These are phyloP conservation scores for Xenotilapia leptura DNA, from an alignment of 2,113 vertebrate species.

Conservation along the genomic window DNA sequence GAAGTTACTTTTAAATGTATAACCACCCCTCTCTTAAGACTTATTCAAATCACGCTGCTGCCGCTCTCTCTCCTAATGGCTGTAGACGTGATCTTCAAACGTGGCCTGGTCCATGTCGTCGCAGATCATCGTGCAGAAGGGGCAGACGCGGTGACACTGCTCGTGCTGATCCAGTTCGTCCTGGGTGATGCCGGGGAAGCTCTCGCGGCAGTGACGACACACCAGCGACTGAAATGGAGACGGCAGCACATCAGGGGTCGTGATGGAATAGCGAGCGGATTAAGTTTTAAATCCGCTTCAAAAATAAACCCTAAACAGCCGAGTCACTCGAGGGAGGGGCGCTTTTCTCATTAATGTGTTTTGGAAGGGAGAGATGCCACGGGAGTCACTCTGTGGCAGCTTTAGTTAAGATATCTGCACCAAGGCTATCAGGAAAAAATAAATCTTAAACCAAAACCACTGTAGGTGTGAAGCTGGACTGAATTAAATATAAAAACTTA, in stretches of 20 bases:
- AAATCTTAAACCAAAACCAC: background rate
- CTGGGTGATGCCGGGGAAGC: slow-evolving; percentile 62
- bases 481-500: background rate
- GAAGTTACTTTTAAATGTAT: background rate
- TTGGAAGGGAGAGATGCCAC: background rate
- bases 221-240: slow-evolving; percentile 28
- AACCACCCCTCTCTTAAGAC: background rate
- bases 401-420: background rate
- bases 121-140: slow-evolving; percentile 69
- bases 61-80: slow-evolving; percentile 16
- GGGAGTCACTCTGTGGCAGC: background rate
- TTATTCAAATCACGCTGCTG: background rate
- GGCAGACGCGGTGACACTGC: slow-evolving; percentile 66
- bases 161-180: slow-evolving; percentile 64
- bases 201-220: slow-evolving; percentile 65
- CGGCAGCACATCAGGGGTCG: background rate
- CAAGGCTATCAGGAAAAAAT: rapidly evolving
- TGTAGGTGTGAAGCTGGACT: background rate
- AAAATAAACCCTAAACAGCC: slow-evolving; percentile 40
- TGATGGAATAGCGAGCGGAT: slow-evolving; percentile 25
- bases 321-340: background rate
- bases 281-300: slow-evolving; percentile 1
- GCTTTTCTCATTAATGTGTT: background rate
- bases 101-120: slow-evolving; percentile 61
- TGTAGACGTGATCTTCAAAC: slow-evolving; percentile 73